phyloP scores from a whole-genome alignment of 1,140 invertebrate species.

The Gryon sp. region DNA sequence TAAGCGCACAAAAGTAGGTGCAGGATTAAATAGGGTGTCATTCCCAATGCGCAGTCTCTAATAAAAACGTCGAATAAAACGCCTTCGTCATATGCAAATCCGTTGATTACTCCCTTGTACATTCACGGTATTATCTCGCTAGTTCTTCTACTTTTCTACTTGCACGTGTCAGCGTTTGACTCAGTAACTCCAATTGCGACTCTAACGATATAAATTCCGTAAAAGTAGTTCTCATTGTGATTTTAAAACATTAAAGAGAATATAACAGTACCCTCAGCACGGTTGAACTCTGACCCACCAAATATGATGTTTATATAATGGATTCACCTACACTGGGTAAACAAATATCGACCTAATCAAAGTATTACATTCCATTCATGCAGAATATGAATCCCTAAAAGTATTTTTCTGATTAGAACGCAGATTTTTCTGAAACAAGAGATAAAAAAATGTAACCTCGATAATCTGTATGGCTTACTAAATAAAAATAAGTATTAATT shows the following conservation, averaged over 20 bases:
- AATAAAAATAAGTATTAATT: too few relatives aligned
- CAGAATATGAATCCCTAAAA: too few relatives aligned
- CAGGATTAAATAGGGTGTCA: slow-evolving; percentile 55
- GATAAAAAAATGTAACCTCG: too few relatives aligned
- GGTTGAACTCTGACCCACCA: too few relatives aligned
- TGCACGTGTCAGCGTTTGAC: background rate
- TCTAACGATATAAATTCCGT: background rate
- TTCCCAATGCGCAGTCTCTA: slow-evolving; percentile 47
- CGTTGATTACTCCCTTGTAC: slow-evolving; percentile 63
- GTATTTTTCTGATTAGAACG: too few relatives aligned
- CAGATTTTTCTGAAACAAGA: too few relatives aligned
- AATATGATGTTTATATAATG: too few relatives aligned
- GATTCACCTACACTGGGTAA: too few relatives aligned
- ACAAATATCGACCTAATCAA: too few relatives aligned
- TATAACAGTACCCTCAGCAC: background rate
- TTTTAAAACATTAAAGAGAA: too few relatives aligned
- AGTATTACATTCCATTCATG: too few relatives aligned
- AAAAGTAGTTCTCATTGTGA: background rate
- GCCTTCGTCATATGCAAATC: slow-evolving; percentile 65
- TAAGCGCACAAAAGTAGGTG: slow-evolving; percentile 23
- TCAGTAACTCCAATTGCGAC: slow-evolving; percentile 9
- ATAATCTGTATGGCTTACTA: too few relatives aligned
- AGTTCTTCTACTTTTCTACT: slow-evolving; percentile 2
- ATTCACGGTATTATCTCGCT: slow-evolving; percentile 44
- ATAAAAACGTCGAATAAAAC: slow-evolving; percentile 63